Base-by-base conservation (phyloP, 2,888 invertebrate species). In the Elysia crispata region DNA sequence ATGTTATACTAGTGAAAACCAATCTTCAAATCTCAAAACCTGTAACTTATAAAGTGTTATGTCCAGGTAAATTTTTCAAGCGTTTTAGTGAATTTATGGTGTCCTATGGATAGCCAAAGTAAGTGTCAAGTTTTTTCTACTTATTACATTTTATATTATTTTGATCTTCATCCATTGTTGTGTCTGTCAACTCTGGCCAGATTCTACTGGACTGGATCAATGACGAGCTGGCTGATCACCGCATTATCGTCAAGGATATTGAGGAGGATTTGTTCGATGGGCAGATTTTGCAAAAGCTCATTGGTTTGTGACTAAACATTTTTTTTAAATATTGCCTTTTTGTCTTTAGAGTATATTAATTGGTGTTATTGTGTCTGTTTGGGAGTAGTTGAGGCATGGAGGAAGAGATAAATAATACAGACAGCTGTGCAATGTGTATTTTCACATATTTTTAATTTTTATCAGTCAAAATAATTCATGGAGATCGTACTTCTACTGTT, bases 251-350 rank as follows among this genome's bases (percentile, higher is more conserved):
- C 0, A 97, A 98, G 92, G 95, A 97, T 83, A 95, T 99, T 70
- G 97, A 97, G 86, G 98, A 99, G 92, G 99, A 99, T 93, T 94
- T 99, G 85, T 99, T 98, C 92, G 99, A 99, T 94, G 99, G 99
- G 0, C 98, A 99, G 93, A 95, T 95, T 84, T 92, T 95, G 23
- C 95, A 95, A 87, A 95, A 95, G 91, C 91, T 95, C 3, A 92
- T 95, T 81, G 93, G 93, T 90, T 83, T 62, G 66, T 76, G 20
- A 25, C 18, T 23, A 60, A 23, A 5, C 3, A 23, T 60, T 60
- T 60, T 3, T 18, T 25, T 18, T 76, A 41, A 41, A 11, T 41
- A 6, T 3, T 11, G 3, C 3, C 11, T 6, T 41, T 6, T 41
- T 41, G 3, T 3, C 41, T 11, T 5, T 13, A 54, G 5, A 50